Percentiles rank a stretch among this genome's conserved stretches.
Conservation (phyloP, 2,113 vertebrate species). For the Antigone vipio region DNA sequence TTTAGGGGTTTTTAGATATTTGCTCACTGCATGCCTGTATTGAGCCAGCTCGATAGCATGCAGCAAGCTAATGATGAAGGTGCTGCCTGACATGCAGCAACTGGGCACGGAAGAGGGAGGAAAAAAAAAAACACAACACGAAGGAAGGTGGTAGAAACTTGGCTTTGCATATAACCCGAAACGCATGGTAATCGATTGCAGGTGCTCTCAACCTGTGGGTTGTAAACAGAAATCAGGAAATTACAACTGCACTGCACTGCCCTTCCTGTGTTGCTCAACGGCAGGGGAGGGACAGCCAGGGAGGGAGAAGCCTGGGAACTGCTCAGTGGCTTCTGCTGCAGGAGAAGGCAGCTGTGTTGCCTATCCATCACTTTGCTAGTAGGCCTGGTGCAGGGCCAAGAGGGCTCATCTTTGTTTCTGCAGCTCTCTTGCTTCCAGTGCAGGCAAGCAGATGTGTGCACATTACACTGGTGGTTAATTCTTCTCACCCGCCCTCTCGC, state of each 20-base stretch:
- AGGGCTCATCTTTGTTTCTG: background rate
- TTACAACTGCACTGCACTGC: background rate
- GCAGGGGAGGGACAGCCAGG: background rate
- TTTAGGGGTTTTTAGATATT: background rate
- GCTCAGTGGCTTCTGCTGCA: background rate
- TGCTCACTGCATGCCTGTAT: background rate
- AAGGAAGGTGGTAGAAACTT: background rate
- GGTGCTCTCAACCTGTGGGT: background rate
- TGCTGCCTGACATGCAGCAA: background rate
- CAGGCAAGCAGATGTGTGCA: background rate
- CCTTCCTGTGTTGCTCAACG: conserved; percentile 32
- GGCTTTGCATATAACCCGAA: background rate
- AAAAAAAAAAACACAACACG: too few relatives aligned
- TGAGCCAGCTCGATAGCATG: background rate
- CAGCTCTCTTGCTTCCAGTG: background rate
- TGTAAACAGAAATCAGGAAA: conserved; percentile 45
- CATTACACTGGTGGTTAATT: background rate
- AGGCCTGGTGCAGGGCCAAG: background rate
- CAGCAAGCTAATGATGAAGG: too few relatives aligned
- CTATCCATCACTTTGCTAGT: rapidly evolving
- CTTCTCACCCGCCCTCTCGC: rapidly evolving
- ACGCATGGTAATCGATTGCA: background rate
- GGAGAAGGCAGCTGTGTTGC: rapidly evolving
- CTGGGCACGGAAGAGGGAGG: rapidly evolving
- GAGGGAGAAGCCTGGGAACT: background rate